Base-by-base conservation (phyloP, 2,888 invertebrate species). In the Callyntrura sp. region DNA sequence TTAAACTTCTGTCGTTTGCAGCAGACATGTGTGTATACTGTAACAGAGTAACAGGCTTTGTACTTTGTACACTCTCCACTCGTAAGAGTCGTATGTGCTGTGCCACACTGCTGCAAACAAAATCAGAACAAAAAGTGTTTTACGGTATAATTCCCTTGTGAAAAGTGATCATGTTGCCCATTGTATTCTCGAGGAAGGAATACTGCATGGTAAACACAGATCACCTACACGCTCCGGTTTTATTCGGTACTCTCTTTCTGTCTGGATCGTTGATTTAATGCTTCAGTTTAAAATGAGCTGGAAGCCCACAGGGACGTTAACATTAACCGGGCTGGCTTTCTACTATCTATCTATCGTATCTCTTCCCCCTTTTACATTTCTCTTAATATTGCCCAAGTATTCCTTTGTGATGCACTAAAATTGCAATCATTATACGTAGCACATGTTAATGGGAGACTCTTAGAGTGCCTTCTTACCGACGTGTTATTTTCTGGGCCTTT, bases 161-260 rank as follows among this genome's bases (percentile, higher is more conserved):
- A 23, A 45, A 82, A 82, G 28, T 2, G 62, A 82, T 82, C 82
- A 82, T 82, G 62, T 82, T 62, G 45, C 62, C 57, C 51, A 23
- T 55, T 28, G 1, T 28, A 57, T 35, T 35, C 12, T n/a, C 43
- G 4, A n/a, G 17, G 28, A 68, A 65, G n/a, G 14, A 2, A 68
- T 73, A 0, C 45, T 4, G 20, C 17, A 23, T 9, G 9, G 23
- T 23, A 6, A n/a, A 23, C 6, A 17, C 57, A 6, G 57, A 57
- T 57, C 57, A 57, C 5, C 25, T 28, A 35, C 35, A 35, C 35
- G 12, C 12, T 28, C 23, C 28, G 25, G 2, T 62, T 43, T 35
- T 28, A 4, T 6, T 65, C 14, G n/a, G 28, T 28, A 28, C 14
- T 65, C 28, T 12, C 65, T 28, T 35, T 35, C 2, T 35, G 6